Base-by-base conservation (phyloP, 2,888 invertebrate genomes). In the Saturnia pavonia region DNA sequence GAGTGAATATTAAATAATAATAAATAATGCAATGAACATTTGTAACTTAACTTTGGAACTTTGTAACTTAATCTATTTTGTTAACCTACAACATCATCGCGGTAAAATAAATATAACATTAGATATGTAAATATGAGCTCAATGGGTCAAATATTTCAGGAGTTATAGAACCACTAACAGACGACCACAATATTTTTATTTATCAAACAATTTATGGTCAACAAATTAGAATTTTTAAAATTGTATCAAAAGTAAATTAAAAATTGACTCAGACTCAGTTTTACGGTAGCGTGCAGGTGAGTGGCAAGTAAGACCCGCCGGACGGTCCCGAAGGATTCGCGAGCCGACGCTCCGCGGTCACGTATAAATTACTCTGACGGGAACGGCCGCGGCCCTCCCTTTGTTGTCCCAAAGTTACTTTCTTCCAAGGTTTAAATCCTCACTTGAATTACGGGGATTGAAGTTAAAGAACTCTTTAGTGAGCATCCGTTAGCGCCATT, bases 311-410 rank as follows among this genome's bases (percentile, higher is more conserved):
- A 90, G 80, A 74, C 78, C 80, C 79, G 72, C 72, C 72, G 67
- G 74, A 72, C 74, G 70, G 74, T 85, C 87, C 87, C 85, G 68
- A 68, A 80, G 87, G 91, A 88, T 82, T 75, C 73, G 82, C 78
- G 81, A 82, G 78, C 81, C 80, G 77, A 22, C 83, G 80, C 82
- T 78, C 80, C 82, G 87, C 88, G 90, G 92, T 91, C 91, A 91
- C 92, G 90, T 92, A 92, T 92, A 92, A 92, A 92, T 92, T 92
- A 92, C 92, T 87, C 86, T 79, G 83, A 85, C 85, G 88, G 86
- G 86, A 88, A 85, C 84, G 80, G 83, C 80, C 84, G 85, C 84
- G 80, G 83, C 80, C 84, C 84, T 80, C 88, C 89, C 91, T 90
- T 91, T 91, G 91, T 91, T 90, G 89, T 90, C 86, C 89, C 84